Conservation (phyloP, 2,888 invertebrate genomes). For the Polietes domitor region DNA sequence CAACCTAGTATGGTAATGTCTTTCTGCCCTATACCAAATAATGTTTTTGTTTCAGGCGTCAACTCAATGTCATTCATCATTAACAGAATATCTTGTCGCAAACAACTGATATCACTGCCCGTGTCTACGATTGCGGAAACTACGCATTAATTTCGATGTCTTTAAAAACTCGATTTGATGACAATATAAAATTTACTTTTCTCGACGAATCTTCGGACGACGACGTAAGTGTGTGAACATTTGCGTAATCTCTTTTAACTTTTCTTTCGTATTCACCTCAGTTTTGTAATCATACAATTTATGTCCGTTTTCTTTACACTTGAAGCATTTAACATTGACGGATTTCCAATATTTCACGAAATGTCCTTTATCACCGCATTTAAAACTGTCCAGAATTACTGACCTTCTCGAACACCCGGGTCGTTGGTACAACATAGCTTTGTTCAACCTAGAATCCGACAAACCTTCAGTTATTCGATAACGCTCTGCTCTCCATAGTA, state of each 20-base stretch:
- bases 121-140: not conserved
- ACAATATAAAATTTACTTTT: too few species aligned
- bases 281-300: constrained; percentile 6
- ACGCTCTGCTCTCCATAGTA: constrained; percentile 27
- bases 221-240: not conserved
- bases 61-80: not conserved
- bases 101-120: too few species aligned
- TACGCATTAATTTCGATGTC: not conserved
- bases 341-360: not conserved
- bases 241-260: not conserved
- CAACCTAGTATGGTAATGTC: not conserved
- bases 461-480: constrained; percentile 51
- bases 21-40: constrained; percentile 2
- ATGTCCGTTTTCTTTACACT: not conserved
- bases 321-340: not conserved
- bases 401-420: constrained; percentile 41
- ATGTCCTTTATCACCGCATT: constrained; percentile 9
- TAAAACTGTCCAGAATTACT: not conserved
- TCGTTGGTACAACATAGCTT: constrained; percentile 43
- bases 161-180: not conserved
- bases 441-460: constrained; percentile 26
- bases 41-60: not conserved
- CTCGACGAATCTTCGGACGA: not conserved
- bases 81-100: not conserved
- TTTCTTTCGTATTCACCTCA: not conserved